Evolutionary conservation across 2,113 vertebrate species (phyloP).

Genomic region (Poeciliopsis turrubarensis): DNA sequence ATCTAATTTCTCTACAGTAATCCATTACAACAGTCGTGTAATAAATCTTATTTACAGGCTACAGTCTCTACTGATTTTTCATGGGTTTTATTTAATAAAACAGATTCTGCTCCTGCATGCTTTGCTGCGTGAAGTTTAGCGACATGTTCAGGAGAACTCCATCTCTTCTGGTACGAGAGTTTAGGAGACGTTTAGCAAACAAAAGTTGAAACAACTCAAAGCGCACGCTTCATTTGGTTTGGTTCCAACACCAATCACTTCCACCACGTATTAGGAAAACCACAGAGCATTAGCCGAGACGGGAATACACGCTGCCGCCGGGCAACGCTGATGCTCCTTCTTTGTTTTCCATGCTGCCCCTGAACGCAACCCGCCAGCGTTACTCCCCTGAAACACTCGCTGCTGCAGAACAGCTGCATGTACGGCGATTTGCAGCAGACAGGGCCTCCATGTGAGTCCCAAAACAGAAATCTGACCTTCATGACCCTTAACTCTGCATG

Average conservation of each 20-base stretch:
- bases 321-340: slow-evolving; percentile 14
- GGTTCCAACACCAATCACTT: slow-evolving; percentile 4
- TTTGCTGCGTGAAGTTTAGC: too few species aligned
- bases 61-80: slow-evolving; percentile 1
- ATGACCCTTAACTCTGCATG: slow-evolving; percentile 60
- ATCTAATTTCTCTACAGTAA: slow-evolving; percentile 23
- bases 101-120: neutral
- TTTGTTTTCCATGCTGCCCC: neutral
- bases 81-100: slow-evolving; percentile 1
- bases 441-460: slow-evolving; percentile 21
- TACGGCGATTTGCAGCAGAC: slow-evolving; percentile 44
- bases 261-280: slow-evolving; percentile 23
- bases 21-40: slow-evolving; percentile 13
- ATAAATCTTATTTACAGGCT: slow-evolving; percentile 14
- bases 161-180: too few species aligned
- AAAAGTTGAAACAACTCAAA: slow-evolving; percentile 8
- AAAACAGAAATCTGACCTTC: slow-evolving; percentile 41
- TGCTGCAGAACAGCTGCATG: slow-evolving; percentile 26
- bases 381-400: slow-evolving; percentile 3
- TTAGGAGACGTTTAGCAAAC: slow-evolving; percentile 11
- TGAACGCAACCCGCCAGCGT: neutral
- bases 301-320: slow-evolving; percentile 9
- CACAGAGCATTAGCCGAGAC: slow-evolving; percentile 13
- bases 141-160: neutral
- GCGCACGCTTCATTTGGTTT: slow-evolving; percentile 17